Evolutionary conservation across 2,888 invertebrate genomes (phyloP).

Genomic region (Urechis unicinctus): DNA sequence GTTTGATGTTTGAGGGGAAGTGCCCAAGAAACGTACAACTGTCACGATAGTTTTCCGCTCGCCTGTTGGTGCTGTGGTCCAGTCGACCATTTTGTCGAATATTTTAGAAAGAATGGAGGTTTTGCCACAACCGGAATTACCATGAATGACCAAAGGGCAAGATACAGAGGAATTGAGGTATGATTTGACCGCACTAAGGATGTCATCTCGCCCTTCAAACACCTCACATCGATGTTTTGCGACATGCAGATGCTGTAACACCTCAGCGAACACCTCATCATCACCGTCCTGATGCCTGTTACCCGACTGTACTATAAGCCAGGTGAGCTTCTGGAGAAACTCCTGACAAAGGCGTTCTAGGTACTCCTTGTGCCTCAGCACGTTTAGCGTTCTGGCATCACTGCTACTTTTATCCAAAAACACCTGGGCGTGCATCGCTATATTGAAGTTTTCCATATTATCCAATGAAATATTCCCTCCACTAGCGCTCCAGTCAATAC

Average conservation of each 20-base stretch:
- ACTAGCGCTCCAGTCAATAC: constrained; percentile 6
- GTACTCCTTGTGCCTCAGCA: constrained; percentile 5
- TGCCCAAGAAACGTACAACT: constrained; percentile 11
- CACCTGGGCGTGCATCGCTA: too few species aligned
- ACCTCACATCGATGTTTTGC: neutral
- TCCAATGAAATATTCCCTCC: too few species aligned
- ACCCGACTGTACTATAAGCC: neutral
- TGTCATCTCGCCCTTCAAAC: too few species aligned
- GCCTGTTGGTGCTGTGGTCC: neutral
- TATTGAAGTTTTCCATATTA: too few species aligned
- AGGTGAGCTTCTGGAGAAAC: neutral
- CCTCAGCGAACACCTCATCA: neutral
- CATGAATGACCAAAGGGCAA: constrained; percentile 33
- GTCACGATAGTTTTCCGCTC: neutral
- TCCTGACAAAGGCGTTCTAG: constrained; percentile 2
- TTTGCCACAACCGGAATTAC: constrained; percentile 30
- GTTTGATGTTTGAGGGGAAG: constrained; percentile 7
- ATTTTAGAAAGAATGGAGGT: constrained; percentile 13
- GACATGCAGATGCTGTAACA: neutral
- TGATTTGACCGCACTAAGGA: too few species aligned
- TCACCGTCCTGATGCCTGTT: neutral
- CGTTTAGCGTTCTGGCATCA: neutral
- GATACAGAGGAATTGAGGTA: too few species aligned
- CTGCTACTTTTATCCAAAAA: neutral
- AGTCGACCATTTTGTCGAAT: constrained; percentile 1